Conservation (phyloP, 37 sponge, comb jelly and placozoan genomes). For the Cliona cf. orientalis region DNA sequence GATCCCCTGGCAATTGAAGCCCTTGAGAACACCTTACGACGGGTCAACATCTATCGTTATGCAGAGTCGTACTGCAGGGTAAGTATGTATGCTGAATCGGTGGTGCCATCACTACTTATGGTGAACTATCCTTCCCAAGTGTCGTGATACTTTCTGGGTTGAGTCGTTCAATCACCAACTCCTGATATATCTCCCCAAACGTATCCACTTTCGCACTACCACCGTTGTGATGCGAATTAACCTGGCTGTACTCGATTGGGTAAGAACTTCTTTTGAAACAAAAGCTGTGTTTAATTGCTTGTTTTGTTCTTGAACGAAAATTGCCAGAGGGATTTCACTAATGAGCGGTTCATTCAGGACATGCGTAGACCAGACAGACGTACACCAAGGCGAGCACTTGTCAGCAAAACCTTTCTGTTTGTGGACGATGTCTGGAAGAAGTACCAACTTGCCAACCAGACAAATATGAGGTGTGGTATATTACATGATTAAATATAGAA, state of each 20-base stretch:
- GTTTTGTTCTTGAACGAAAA: too few species aligned
- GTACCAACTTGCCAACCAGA: too few species aligned
- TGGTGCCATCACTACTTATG: background rate
- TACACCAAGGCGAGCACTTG: background rate
- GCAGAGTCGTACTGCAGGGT: constrained; percentile 24
- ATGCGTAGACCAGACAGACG: constrained; percentile 9
- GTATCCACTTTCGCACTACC: constrained; percentile 15
- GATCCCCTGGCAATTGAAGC: background rate
- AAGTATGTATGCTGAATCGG: background rate
- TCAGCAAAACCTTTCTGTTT: constrained; percentile 1
- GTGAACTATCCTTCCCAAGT: background rate
- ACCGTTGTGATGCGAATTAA: constrained; percentile 34
- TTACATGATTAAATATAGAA: too few species aligned
- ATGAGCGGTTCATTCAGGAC: background rate
- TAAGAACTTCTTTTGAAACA: background rate
- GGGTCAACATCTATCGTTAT: background rate
- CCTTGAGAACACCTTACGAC: background rate
- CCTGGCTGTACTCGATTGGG: constrained; percentile 32
- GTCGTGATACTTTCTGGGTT: constrained; percentile 35
- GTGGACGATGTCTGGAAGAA: constrained; percentile 3
- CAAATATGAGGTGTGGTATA: background rate
- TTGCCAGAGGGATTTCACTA: too few species aligned
- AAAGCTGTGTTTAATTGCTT: background rate
- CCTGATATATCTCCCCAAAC: constrained; percentile 26
- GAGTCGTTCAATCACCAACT: constrained; percentile 43